Evolutionary conservation across 2,888 invertebrate species (phyloP), one percentile per base, ranked within the genome.

Genomic region (Noctua fimbriata): DNA sequence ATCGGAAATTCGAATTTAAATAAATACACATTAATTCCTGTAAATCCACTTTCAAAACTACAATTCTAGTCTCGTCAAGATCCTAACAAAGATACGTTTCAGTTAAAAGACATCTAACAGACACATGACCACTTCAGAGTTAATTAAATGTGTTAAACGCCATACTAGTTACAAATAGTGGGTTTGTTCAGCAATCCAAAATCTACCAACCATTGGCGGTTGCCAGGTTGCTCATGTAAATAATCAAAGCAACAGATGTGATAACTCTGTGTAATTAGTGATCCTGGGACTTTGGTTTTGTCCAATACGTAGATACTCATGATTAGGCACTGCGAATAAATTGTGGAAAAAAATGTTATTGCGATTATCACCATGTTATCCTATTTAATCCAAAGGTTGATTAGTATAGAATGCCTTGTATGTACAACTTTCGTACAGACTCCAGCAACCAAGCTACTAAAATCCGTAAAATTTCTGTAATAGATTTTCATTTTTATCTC

Each of bases 141-240:
- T 60, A 67, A 82, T 82, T 71, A 67, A 58, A 55, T 24, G 52
- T 41, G 47, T 65, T 81, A 41, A 49, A 80, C 58, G 2, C 2
- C 12, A n/a, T 6, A 69, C 60, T 60, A 70, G 36, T 44, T 44
- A 49, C 3, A 44, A 12, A 12, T 12, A 14, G 2, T 41, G 55
- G 55, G 32, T 79, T 79, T 72, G 41, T 16, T 63, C 16, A 4
- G 9, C 21, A 4, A 1, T 10, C 9, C 7, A 10, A 32, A 63
- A 32, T 63, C 32, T 14, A 63, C 32, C 18, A 63, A 58, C 18
- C 32, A 63, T 63, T 32, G 63, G 63, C 32, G 4, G 63, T 65
- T 32, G 32, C 21, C 32, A 63, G 63, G 63, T 32, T 32, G 63
- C 63, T 32, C 9, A 21, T 10, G 6, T 4, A 21, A 65, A 36